A percentile compares a stretch with the other conserved stretches of the same genome.
phyloP scores from a whole-genome alignment of 2,888 invertebrate genomes.

The Pterobdella sp. region DNA sequence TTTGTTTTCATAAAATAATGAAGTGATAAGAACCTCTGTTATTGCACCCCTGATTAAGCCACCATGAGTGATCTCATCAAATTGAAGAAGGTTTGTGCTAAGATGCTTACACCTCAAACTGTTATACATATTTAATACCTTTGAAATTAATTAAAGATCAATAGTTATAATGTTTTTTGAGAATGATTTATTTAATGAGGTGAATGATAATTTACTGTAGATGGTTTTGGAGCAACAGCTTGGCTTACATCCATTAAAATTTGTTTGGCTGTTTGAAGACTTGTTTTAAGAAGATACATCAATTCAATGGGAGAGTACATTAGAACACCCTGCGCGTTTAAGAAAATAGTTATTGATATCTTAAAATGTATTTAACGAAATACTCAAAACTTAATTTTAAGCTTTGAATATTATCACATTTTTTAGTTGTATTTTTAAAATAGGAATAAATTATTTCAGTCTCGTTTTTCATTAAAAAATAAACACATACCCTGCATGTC shows the following conservation, averaged over 20 bases:
- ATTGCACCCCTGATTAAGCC: background rate
- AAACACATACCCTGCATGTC: background rate
- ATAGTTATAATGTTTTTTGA: too few relatives aligned
- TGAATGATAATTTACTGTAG: conserved; percentile 20
- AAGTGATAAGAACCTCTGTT: background rate
- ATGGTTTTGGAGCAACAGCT: conserved; percentile 26
- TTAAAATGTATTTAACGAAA: too few relatives aligned
- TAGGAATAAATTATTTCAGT: background rate
- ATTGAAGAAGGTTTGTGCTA: background rate
- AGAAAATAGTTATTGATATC: background rate
- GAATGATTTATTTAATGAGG: background rate
- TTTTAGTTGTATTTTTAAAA: background rate
- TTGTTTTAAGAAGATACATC: conserved; percentile 25
- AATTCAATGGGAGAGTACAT: conserved; percentile 23
- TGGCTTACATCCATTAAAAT: conserved; percentile 28
- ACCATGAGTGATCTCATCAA: background rate
- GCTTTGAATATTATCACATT: too few relatives aligned
- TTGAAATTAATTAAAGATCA: background rate
- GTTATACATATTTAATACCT: background rate
- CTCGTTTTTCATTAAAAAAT: background rate
- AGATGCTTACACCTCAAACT: background rate
- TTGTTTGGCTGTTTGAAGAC: conserved; percentile 25
- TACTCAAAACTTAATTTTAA: too few relatives aligned
- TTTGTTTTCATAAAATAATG: background rate
- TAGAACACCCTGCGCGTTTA: conserved; percentile 27